Conservation (phyloP, 1,140 invertebrate genomes). For the Calosoma granatense region DNA sequence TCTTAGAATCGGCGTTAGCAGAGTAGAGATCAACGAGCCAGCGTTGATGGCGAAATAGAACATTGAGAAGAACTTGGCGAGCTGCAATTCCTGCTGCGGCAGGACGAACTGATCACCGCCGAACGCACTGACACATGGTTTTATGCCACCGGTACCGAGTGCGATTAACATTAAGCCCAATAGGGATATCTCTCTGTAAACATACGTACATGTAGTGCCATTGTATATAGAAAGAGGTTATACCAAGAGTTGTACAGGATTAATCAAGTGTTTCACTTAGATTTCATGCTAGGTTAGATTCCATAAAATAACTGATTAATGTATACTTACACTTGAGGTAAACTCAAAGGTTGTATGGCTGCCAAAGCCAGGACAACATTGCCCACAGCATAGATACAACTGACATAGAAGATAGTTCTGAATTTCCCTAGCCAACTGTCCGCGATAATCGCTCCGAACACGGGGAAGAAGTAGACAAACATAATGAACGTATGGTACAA, state of each 20-base stretch:
- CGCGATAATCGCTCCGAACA: slow-evolving; percentile 79
- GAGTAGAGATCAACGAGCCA: slow-evolving; percentile 82
- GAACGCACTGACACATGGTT: slow-evolving; percentile 94
- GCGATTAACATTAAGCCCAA: slow-evolving; percentile 77
- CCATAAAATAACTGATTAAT: background rate
- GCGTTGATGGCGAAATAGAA: slow-evolving; percentile 93
- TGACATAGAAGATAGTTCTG: slow-evolving; percentile 79
- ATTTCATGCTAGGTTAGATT: background rate
- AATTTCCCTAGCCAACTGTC: slow-evolving; percentile 83
- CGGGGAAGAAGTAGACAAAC: slow-evolving; percentile 78
- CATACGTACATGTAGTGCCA: slow-evolving; percentile 13
- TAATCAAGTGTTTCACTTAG: no score
- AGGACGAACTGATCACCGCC: slow-evolving; percentile 91
- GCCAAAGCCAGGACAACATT: slow-evolving; percentile 67
- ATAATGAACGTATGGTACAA: slow-evolving; percentile 76
- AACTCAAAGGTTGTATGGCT: slow-evolving; percentile 46
- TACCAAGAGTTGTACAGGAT: no score
- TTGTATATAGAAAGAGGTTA: no score
- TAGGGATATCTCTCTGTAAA: slow-evolving; percentile 57
- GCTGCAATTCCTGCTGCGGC: slow-evolving; percentile 63
- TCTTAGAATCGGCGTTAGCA: slow-evolving; percentile 79
- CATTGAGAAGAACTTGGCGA: slow-evolving; percentile 81
- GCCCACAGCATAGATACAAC: slow-evolving; percentile 77
- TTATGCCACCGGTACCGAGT: slow-evolving; percentile 90
- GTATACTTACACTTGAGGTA: slow-evolving; percentile 20